Conservation (phyloP, 2,888 invertebrate species). For the Steinernema carpocapsae region DNA sequence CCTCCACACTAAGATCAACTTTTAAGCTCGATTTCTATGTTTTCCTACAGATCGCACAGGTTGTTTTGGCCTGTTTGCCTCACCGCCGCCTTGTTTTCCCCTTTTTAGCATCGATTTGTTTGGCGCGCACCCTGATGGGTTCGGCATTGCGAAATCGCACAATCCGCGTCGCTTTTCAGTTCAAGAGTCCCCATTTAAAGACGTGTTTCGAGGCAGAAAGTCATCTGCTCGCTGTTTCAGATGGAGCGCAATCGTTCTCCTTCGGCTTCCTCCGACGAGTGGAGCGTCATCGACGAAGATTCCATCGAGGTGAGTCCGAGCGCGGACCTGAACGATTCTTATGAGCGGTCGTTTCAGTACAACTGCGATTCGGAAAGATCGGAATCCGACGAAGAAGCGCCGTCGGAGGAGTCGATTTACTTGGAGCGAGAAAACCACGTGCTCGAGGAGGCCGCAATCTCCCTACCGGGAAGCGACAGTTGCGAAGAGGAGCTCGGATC, state of each 20-base stretch:
- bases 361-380: neutral
- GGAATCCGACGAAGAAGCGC: neutral
- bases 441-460: neutral
- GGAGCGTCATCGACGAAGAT: constrained; percentile 43
- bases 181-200: neutral
- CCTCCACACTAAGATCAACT: too few species aligned
- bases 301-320: constrained; percentile 7
- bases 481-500: too few species aligned
- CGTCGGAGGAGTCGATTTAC: constrained; percentile 15
- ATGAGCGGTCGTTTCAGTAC: neutral
- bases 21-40: too few species aligned
- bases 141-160: constrained; percentile 14
- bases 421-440: constrained; percentile 5
- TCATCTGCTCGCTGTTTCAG: constrained; percentile 4
- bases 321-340: neutral
- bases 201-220: neutral
- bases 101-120: constrained; percentile 21
- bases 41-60: too few species aligned
- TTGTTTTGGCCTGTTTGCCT: too few species aligned
- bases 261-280: constrained; percentile 41
- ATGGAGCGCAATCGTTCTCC: constrained; percentile 40
- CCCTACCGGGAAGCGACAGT: neutral
- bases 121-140: constrained; percentile 8
- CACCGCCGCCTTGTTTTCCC: neutral
- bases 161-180: neutral